These are phyloP conservation scores for Cataglyphis hispanica DNA, from an alignment of 1,140 invertebrate genomes.

Conservation along the genomic window DNA sequence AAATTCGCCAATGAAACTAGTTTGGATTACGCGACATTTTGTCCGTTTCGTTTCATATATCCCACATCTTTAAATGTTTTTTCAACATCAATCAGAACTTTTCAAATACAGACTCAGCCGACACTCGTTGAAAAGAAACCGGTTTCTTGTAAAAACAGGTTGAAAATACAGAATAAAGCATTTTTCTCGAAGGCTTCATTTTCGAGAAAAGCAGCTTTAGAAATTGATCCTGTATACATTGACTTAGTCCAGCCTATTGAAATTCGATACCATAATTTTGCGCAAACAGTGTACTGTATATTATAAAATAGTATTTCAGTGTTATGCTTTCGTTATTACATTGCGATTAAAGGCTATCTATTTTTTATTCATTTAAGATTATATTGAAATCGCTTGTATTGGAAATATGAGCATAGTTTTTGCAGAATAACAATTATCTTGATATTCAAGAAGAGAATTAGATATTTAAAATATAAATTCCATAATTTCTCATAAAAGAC, in stretches of 20 bases:
- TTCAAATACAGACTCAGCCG: conserved; percentile 53
- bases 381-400: neutral
- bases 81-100: conserved; percentile 61
- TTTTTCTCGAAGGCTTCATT: conserved; percentile 46
- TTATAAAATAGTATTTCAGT: conserved; percentile 27
- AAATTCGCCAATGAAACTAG: conserved; percentile 34
- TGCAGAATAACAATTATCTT: neutral
- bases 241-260: conserved; percentile 52
- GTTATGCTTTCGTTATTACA: neutral
- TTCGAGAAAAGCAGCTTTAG: conserved; percentile 49
- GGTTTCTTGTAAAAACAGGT: conserved; percentile 59
- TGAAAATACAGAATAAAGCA: conserved; percentile 62
- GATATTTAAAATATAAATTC: neutral
- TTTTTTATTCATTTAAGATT: neutral
- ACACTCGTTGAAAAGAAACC: conserved; percentile 52
- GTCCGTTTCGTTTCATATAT: conserved; percentile 32
- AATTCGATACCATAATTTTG: conserved; percentile 52
- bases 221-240: conserved; percentile 51
- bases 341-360: neutral
- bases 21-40: conserved; percentile 45
- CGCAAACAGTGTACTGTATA: conserved; percentile 1
- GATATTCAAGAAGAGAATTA: neutral
- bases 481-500: neutral
- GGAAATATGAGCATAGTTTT: too few species aligned
- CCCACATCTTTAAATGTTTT: conserved; percentile 55